phyloP scores from a whole-genome alignment of 2,113 vertebrate species.

The Mormoops blainvillei region DNA sequence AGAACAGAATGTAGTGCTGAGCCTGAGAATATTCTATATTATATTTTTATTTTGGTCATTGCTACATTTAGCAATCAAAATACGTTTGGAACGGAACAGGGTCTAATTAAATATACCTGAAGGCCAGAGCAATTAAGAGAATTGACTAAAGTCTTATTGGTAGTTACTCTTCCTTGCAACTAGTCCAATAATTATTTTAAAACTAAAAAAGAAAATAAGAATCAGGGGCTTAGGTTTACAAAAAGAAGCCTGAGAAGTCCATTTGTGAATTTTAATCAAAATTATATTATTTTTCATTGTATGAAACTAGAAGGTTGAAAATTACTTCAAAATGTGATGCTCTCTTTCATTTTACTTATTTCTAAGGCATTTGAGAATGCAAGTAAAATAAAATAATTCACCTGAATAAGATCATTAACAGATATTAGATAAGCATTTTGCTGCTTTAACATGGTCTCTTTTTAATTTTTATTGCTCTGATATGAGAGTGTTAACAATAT shows the following conservation, averaged over 20 bases:
- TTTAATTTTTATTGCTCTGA: background rate
- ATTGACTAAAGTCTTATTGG: background rate
- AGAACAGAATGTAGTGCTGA: background rate
- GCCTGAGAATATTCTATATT: background rate
- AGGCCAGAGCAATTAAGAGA: background rate
- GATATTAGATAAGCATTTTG: background rate
- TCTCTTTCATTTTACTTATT: constrained; percentile 22
- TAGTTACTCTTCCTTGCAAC: background rate
- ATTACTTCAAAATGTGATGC: background rate
- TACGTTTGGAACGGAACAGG: background rate
- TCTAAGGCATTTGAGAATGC: constrained; percentile 4
- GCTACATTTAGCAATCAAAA: background rate
- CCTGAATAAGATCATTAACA: background rate
- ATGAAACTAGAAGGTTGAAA: background rate
- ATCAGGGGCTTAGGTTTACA: background rate
- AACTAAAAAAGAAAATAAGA: background rate
- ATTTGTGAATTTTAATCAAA: constrained; percentile 36
- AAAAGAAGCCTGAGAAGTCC: background rate
- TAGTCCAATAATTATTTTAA: background rate
- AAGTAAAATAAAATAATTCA: background rate
- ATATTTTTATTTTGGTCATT: background rate
- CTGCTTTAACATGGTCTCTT: background rate
- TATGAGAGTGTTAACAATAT: background rate
- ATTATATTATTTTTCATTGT: background rate
- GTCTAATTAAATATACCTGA: background rate